phyloP scores from a whole-genome alignment of 2,113 vertebrate genomes.

The Hemichromis elongatus region DNA sequence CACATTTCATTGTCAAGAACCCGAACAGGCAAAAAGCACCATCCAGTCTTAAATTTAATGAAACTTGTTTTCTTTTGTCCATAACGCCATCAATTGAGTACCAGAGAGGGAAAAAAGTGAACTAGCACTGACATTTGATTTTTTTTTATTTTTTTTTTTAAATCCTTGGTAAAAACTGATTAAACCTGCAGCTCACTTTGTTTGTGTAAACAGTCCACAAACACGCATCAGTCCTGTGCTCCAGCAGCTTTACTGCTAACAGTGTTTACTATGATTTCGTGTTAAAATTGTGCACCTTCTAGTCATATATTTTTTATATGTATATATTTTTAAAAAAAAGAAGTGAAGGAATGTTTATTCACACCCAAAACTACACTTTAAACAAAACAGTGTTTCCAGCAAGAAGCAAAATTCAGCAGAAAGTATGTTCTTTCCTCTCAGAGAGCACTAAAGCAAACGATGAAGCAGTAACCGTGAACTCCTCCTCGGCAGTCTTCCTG shows the following conservation, averaged over 20 bases:
- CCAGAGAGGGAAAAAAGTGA: background rate
- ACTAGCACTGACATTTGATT: background rate
- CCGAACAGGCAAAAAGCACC: background rate
- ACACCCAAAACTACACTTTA: background rate
- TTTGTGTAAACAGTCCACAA: background rate
- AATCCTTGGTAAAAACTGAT: background rate
- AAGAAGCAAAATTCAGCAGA: constrained; percentile 26
- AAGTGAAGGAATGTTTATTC: constrained; percentile 53
- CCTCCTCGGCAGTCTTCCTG: background rate
- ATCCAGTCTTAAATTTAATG: background rate
- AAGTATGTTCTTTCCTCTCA: background rate
- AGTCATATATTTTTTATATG: background rate
- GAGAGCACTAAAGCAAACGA: background rate
- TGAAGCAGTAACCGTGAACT: constrained; percentile 13
- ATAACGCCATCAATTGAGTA: background rate
- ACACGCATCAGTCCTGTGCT: background rate
- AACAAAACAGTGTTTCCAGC: constrained; percentile 1
- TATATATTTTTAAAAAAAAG: background rate
- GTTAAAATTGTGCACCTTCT: constrained; percentile 11
- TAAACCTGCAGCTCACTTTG: background rate
- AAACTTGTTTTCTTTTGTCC: background rate
- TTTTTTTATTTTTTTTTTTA: no score
- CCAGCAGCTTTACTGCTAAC: background rate
- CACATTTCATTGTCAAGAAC: constrained; percentile 8
- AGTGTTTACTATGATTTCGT: background rate